Evolutionary conservation across 2,888 invertebrate species (phyloP), one percentile per base, ranked within the genome.

Genomic region (Aricia artaxerxes): DNA sequence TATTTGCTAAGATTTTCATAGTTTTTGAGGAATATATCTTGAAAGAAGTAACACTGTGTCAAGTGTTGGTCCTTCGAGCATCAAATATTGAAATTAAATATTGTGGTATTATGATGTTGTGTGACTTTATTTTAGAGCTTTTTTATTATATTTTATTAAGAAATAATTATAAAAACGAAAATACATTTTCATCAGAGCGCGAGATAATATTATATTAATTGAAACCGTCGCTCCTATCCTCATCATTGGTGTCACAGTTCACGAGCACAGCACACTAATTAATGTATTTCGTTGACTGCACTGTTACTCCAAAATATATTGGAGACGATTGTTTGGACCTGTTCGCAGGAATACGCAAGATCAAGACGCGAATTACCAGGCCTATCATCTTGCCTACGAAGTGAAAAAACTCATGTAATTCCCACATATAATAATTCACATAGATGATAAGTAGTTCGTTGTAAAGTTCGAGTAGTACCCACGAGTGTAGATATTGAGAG

Each of bases 321-420:
- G 85, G 88, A 89, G 89, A 88, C 89, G 89, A 90, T 85, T 86
- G 94, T 95, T 95, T 96, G 95, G 96, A 93, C 95, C 97, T 96
- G 95, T 93, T 97, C 97, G 96, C 97, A 98, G 98, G 97, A 96
- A 96, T 95, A 96, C 96, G 93, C 95, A 95, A 91, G 97, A 96
- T 91, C 97, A 98, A 96, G 97, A 98, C 96, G 97, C 97, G 95
- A 97, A 97, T 96, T 98, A 98, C 96, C 98, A 98, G 96, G 98
- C 98, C 96, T 98, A 98, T 96, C 98, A 99, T 96, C 98, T 99
- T 96, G 98, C 99, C 96, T 99, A 99, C 97, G 99, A 99, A 98
- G 99, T 99, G 96, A 99, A 99, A 98, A 99, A 99, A 96, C 98
- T 99, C 97, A 99, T 99, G 99, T 99, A 98, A 97, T 98, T 91